Base-by-base conservation (phyloP, 2,113 vertebrate species). In the Otus sunia region DNA sequence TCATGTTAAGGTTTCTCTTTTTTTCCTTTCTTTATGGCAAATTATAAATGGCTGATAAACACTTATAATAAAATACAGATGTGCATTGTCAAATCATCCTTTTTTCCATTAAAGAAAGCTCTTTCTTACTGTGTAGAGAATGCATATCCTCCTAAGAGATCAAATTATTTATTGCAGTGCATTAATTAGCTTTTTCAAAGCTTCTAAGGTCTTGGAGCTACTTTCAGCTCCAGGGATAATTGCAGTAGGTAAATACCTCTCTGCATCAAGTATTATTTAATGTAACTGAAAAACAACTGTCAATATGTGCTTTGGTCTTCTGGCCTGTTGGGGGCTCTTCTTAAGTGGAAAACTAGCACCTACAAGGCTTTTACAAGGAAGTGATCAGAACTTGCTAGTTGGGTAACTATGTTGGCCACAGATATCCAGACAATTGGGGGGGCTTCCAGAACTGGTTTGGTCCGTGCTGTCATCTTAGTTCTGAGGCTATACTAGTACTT, bases 131-230 rank as follows among this genome's bases (percentile, higher is more conserved):
- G 41, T 93, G 64, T 80, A 63, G 59, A 66, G 58, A 86, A 37
- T 83, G 75, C 41, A 39, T 50, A 85, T 55, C 63, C 67, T 92
- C 95, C 89, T 80, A 92, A 90, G 96, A 96, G 94, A 96, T 91
- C 87, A 56, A 86, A 94, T 97, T 95, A 92, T 96, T 97, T 96
- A 96, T 90, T 91, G 81, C 58, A 92, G 71, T 83, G 63, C 45
- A 76, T 95, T 97, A 96, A 96, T 96, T 96, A 96, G 92, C 73
- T 96, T 95, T 95, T 97, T 95, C 23, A 62, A 95, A 81, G 58
- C 87, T 96, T 89, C 53, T 91, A 17, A 87, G 73, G 74, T 95
- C 89, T 90, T 71, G 78, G 67, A 88, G 63, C 20, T 76, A 12
- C 66, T 82, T 91, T 1, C 7, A 88, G 66, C 74, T 86, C 41